Conservation (phyloP, 1,140 invertebrate species). For the Habropoda laboriosa region DNA sequence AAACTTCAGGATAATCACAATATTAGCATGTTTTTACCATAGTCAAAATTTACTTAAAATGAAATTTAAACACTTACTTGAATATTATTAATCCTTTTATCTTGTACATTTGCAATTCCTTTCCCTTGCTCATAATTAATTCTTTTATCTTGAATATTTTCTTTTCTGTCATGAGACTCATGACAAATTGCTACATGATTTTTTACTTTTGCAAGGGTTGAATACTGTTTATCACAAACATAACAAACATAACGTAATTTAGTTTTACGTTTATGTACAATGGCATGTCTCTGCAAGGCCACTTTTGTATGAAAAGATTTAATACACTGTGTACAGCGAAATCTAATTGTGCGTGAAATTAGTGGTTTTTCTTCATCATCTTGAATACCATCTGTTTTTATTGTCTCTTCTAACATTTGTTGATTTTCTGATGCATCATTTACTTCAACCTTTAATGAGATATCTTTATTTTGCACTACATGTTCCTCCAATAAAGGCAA, state of each 20-base stretch:
- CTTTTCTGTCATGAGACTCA: conserved; percentile 43
- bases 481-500: conserved; percentile 10
- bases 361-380: conserved; percentile 75
- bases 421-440: conserved; percentile 18
- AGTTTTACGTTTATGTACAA: conserved; percentile 66
- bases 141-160: conserved; percentile 46
- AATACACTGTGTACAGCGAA: conserved; percentile 70
- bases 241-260: conserved; percentile 73
- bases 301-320: conserved; percentile 68
- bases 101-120: conserved; percentile 12
- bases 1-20: neutral
- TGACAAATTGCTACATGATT: conserved; percentile 62
- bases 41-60: neutral
- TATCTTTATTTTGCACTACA: conserved; percentile 3
- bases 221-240: conserved; percentile 73
- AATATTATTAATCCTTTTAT: conserved; percentile 27
- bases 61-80: conserved; percentile 10
- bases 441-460: conserved; percentile 8
- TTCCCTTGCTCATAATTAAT: conserved; percentile 29
- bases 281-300: conserved; percentile 68
- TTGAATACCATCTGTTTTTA: conserved; percentile 26
- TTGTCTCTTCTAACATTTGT: conserved; percentile 8
- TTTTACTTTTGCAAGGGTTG: conserved; percentile 66
- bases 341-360: conserved; percentile 67
- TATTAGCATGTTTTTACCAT: neutral